Conservation (phyloP, 2,888 invertebrate species). For the Epinotia ramella region DNA sequence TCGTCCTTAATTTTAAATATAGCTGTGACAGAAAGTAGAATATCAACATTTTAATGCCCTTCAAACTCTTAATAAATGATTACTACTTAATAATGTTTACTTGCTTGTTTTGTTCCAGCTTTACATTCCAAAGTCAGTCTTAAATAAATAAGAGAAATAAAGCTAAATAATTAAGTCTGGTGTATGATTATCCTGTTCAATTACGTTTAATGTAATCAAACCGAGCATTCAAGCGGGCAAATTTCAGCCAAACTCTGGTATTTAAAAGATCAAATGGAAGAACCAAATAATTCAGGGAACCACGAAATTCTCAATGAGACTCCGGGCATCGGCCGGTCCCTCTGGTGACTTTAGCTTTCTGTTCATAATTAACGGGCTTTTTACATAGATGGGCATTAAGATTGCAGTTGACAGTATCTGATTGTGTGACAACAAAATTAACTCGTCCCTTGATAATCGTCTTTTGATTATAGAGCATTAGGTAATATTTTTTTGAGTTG, state of each 20-base stretch:
- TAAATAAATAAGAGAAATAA: no score
- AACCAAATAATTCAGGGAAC: background rate
- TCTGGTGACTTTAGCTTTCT: slow-evolving; percentile 16
- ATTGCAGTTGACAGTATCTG: background rate
- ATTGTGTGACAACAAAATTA: background rate
- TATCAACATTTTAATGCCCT: no score
- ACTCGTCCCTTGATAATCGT: background rate
- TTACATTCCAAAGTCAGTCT: background rate
- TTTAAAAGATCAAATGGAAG: slow-evolving; percentile 10
- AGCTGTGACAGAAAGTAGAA: no score
- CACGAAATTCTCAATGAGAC: background rate
- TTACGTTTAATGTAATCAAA: slow-evolving; percentile 3
- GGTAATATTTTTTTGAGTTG: background rate
- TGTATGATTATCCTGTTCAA: background rate
- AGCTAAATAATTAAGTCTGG: no score
- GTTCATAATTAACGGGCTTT: slow-evolving; percentile 10
- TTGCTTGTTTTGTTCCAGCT: background rate
- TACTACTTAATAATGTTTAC: no score
- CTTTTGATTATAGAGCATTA: background rate
- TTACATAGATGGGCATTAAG: slow-evolving; percentile 7
- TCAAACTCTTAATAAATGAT: no score
- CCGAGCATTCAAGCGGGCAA: background rate
- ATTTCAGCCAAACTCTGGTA: background rate
- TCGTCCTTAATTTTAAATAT: no score
- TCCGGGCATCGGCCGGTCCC: background rate